Evolutionary conservation across 30 jellyfish, hydroid and myxozoan genomes (phyloP).

Genomic region (Catostylus mosaicus): DNA sequence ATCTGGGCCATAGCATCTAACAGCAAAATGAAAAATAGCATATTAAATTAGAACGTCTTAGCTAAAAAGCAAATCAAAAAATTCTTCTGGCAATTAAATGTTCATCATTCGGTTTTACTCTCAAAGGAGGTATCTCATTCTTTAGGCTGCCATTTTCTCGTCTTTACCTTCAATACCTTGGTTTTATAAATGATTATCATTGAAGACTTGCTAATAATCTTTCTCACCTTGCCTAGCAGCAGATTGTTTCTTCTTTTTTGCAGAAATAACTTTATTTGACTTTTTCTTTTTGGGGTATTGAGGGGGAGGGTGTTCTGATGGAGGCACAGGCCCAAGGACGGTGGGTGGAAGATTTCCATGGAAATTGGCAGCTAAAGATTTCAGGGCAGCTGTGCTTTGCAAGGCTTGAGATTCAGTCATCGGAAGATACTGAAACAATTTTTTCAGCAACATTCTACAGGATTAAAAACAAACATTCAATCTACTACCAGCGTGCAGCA

Average conservation of each 20-base stretch:
- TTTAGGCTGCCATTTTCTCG: no score
- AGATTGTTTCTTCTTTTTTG: slow-evolving; percentile 50
- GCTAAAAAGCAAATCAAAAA: no score
- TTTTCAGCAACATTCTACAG: slow-evolving; percentile 71
- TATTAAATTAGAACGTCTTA: no score
- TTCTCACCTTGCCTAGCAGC: slow-evolving; percentile 45
- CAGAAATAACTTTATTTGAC: background rate
- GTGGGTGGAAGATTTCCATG: slow-evolving; percentile 92
- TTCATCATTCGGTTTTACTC: no score
- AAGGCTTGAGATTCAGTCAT: slow-evolving; percentile 95
- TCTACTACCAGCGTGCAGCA: no score
- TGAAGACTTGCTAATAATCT: background rate
- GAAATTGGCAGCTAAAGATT: slow-evolving; percentile 79
- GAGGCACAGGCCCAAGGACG: slow-evolving; percentile 89
- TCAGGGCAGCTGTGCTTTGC: slow-evolving; percentile 91
- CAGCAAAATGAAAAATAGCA: no score
- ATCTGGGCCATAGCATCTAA: no score
- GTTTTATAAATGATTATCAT: no score
- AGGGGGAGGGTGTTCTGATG: slow-evolving; percentile 42
- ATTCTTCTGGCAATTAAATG: no score
- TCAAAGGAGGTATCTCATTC: no score
- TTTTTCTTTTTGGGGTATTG: slow-evolving; percentile 49
- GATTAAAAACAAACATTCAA: background rate
- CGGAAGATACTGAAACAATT: slow-evolving; percentile 82
- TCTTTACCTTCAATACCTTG: no score